Percentiles rank a stretch among this genome's conserved stretches.
Conservation (phyloP, 2,797 vertebrate genomes). For the Scyliorhinus canicula region DNA sequence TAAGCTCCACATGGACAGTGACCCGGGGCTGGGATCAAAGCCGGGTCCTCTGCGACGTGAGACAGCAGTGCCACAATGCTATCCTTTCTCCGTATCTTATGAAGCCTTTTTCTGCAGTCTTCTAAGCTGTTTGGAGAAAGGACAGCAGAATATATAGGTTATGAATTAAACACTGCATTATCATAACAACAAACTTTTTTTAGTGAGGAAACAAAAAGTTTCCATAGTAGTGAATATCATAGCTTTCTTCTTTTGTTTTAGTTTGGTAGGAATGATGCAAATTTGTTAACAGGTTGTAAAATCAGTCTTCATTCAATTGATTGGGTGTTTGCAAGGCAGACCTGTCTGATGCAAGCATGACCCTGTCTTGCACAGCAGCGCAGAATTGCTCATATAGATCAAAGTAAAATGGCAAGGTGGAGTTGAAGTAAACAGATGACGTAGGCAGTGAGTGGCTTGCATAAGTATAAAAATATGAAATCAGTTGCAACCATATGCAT, state of each 20-base stretch:
- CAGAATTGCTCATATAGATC: not conserved
- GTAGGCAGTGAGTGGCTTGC: not conserved
- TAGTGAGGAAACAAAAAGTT: not conserved
- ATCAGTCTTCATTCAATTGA: not conserved
- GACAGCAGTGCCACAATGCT: no score
- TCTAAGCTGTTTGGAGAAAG: not conserved
- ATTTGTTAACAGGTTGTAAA: not conserved
- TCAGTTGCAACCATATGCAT: not conserved
- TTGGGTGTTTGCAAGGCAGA: no score
- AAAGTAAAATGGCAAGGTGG: not conserved
- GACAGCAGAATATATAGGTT: not conserved
- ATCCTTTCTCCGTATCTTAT: no score
- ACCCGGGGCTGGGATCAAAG: no score
- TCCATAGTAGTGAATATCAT: not conserved
- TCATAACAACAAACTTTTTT: not conserved
- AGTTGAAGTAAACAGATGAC: not conserved
- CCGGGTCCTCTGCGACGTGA: no score
- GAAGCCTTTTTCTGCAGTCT: no score
- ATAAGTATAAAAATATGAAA: not conserved
- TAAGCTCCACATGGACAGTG: no score
- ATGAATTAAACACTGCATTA: not conserved
- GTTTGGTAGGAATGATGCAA: not conserved
- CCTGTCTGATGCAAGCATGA: not conserved
- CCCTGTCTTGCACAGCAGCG: not conserved
- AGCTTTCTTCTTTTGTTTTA: not conserved